Conservation (phyloP, 2,797 vertebrate species). For the Cebuella pygmaea region DNA sequence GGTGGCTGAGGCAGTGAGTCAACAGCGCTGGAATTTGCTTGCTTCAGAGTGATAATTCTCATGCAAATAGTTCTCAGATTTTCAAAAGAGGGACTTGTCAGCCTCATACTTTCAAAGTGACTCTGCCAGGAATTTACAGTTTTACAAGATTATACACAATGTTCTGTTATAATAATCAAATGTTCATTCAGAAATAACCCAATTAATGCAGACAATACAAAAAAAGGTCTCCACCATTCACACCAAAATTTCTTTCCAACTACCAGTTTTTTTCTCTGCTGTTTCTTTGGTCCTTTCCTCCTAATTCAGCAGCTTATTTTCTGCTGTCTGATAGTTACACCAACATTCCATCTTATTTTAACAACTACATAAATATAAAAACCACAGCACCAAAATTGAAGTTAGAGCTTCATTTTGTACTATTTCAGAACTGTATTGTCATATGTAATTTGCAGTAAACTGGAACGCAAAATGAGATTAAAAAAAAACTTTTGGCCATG, state of each 20-base stretch:
- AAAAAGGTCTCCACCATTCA: not conserved
- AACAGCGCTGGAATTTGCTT: not conserved
- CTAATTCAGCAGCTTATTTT: constrained; percentile 27
- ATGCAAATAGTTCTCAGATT: constrained; percentile 7
- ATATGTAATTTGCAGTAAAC: constrained; percentile 75
- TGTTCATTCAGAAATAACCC: constrained; percentile 57
- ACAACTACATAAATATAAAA: constrained; percentile 76
- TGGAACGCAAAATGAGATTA: not conserved
- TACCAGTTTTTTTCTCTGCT: not conserved
- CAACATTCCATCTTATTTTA: constrained; percentile 76
- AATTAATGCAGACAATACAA: not conserved
- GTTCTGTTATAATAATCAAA: constrained; percentile 19
- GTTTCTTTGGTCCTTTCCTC: constrained; percentile 36
- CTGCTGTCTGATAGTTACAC: not conserved
- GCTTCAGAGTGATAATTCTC: not conserved
- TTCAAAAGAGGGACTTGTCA: constrained; percentile 49
- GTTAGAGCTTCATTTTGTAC: constrained; percentile 47
- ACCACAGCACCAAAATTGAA: constrained; percentile 77
- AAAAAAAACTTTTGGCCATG: too few relatives aligned
- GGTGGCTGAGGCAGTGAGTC: constrained; percentile 8
- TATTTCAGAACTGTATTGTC: constrained; percentile 76
- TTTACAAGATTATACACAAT: constrained; percentile 7
- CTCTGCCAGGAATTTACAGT: constrained; percentile 61
- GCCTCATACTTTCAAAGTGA: constrained; percentile 48
- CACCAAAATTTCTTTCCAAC: not conserved